phyloP scores from a whole-genome alignment of 2,888 invertebrate genomes.

The Ichneumoninae sp. region DNA sequence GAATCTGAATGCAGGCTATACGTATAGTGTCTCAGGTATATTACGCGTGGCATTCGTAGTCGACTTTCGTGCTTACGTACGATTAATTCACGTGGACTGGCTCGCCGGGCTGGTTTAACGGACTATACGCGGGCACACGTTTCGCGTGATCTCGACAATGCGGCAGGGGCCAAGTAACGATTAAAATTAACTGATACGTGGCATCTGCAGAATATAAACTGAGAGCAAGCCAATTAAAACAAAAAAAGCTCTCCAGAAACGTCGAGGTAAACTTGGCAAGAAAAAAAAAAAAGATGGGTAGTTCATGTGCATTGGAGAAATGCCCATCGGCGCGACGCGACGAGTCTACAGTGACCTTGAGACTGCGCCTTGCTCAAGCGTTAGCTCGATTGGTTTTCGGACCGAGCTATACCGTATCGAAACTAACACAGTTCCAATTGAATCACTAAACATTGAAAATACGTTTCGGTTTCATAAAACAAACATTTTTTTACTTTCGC shows the following conservation, averaged over 20 bases:
- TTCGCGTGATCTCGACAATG: conserved; percentile 39
- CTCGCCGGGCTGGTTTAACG: background rate
- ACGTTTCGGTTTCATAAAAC: background rate
- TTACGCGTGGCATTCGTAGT: background rate
- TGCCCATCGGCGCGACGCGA: conserved; percentile 19
- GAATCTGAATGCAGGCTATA: conserved; percentile 1
- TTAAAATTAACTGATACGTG: conserved; percentile 34
- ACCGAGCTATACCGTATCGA: no score
- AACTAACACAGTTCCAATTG: no score
- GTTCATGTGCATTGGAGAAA: conserved; percentile 11
- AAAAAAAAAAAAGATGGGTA: background rate
- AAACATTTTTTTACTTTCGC: background rate
- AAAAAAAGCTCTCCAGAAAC: conserved; percentile 2
- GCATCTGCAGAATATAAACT: conserved; percentile 8
- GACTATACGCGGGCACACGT: background rate
- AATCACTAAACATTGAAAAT: background rate
- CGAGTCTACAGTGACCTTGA: conserved; percentile 19
- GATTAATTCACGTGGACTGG: conserved; percentile 4
- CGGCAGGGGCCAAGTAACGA: conserved; percentile 44
- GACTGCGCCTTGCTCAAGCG: conserved; percentile 1
- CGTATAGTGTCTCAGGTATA: background rate
- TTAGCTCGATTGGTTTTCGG: background rate
- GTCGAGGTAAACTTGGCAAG: background rate
- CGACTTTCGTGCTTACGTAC: conserved; percentile 29
- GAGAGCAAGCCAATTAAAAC: conserved; percentile 14